Conservation (phyloP, 2,888 invertebrate species). For the Dioctria rufipes region DNA sequence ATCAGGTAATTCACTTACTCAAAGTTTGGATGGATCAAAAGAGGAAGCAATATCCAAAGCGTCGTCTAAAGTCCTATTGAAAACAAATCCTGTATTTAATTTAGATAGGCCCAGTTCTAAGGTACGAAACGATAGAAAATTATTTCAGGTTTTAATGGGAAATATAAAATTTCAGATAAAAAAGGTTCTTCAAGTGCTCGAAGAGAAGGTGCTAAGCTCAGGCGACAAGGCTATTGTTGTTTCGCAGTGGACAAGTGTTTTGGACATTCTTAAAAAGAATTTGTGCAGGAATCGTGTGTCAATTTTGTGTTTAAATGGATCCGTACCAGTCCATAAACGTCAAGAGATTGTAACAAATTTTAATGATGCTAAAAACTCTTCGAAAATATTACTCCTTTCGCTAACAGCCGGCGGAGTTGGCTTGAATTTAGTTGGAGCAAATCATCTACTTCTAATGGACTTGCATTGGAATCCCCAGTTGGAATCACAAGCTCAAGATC, state of each 20-base stretch:
- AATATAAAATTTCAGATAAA: conserved; percentile 69
- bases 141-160: conserved; percentile 36
- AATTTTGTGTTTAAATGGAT: conserved; percentile 82
- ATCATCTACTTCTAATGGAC: conserved; percentile 91
- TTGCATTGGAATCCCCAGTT: conserved; percentile 98
- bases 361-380: conserved; percentile 76
- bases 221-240: conserved; percentile 87
- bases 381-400: conserved; percentile 85
- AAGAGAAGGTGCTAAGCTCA: conserved; percentile 72
- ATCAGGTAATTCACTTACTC: conserved; percentile 8
- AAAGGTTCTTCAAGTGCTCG: conserved; percentile 75
- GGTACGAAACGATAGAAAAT: neutral
- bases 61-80: conserved; percentile 76
- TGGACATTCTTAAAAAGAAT: conserved; percentile 81
- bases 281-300: conserved; percentile 73
- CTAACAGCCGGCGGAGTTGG: conserved; percentile 96
- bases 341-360: conserved; percentile 80
- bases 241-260: conserved; percentile 92
- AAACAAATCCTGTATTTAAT: conserved; percentile 82
- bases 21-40: conserved; percentile 64
- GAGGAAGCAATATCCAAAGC: conserved; percentile 75
- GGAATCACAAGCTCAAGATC: conserved; percentile 94
- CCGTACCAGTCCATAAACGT: conserved; percentile 80
- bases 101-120: conserved; percentile 72
- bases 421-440: conserved; percentile 92